Evolutionary conservation across 2,797 vertebrate species (phyloP).

Genomic region (Centroberyx gerrardi): DNA sequence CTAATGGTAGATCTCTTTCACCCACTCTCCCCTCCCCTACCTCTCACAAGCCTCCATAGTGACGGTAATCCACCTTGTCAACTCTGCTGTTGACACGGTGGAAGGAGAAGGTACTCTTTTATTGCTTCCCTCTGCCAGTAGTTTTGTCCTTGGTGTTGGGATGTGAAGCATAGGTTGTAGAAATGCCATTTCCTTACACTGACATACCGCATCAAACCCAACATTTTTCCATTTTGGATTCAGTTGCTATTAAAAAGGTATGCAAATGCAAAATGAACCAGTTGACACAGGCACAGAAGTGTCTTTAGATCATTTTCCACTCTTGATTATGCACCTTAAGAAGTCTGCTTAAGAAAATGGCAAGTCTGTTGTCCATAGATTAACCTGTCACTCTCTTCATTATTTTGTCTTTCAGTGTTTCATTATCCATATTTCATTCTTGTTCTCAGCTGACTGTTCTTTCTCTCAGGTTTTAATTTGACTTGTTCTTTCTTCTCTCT

Average conservation of each 20-base stretch:
- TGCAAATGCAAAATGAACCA: slow-evolving; percentile 30
- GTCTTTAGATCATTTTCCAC: slow-evolving; percentile 19
- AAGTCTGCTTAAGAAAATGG: slow-evolving; percentile 77
- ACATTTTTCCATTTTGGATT: not conserved
- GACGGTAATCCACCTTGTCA: slow-evolving; percentile 99
- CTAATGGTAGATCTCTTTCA: slow-evolving; percentile 88
- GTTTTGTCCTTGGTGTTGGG: slow-evolving; percentile 68
- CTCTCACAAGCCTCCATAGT: slow-evolving; percentile 97
- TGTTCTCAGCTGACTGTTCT: slow-evolving; percentile 56
- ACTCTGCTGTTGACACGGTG: slow-evolving; percentile 93
- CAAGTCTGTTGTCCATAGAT: slow-evolving; percentile 49
- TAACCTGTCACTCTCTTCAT: slow-evolving; percentile 15
- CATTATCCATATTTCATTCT: slow-evolving; percentile 53
- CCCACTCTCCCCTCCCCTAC: slow-evolving; percentile 83
- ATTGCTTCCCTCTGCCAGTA: slow-evolving; percentile 72
- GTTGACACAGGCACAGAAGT: not conserved
- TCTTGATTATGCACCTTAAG: slow-evolving; percentile 25
- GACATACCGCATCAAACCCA: slow-evolving; percentile 11
- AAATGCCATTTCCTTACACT: slow-evolving; percentile 81
- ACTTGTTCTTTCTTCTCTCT: slow-evolving; percentile 88
- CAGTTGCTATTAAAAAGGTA: slow-evolving; percentile 34
- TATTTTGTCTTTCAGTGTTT: slow-evolving; percentile 12
- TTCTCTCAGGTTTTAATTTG: slow-evolving; percentile 81
- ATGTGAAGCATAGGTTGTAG: slow-evolving; percentile 43
- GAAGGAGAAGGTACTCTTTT: slow-evolving; percentile 93